Evolutionary conservation across 2,888 invertebrate species (phyloP).

Genomic region (Sarcophaga rosellei): DNA sequence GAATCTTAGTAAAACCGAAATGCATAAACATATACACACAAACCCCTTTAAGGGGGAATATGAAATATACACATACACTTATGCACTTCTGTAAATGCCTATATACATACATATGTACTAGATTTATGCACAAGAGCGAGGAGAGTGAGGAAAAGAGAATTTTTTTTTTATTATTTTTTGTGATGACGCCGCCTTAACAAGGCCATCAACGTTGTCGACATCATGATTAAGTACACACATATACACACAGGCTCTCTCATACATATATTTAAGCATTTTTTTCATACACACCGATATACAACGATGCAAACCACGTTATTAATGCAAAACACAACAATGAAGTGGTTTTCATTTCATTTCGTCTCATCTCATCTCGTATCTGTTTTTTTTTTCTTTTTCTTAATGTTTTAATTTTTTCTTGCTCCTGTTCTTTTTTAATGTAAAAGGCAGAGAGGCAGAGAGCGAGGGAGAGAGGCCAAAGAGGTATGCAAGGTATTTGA

Average conservation of each 20-base stretch:
- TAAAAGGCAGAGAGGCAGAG: no score
- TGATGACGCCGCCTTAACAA: slow-evolving; percentile 45
- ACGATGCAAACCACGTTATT: slow-evolving; percentile 39
- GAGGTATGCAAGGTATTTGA: slow-evolving; percentile 11
- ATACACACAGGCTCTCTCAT: not conserved
- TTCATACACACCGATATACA: no score
- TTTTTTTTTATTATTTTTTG: slow-evolving; percentile 1
- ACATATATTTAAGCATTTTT: no score
- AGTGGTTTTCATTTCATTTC: slow-evolving; percentile 45
- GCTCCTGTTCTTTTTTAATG: no score
- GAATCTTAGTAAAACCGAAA: not conserved
- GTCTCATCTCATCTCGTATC: not conserved
- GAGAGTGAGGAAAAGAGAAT: slow-evolving; percentile 3
- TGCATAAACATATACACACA: not conserved
- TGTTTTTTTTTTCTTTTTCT: not conserved
- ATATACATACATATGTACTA: slow-evolving; percentile 14
- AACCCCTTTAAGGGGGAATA: no score
- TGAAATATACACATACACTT: not conserved
- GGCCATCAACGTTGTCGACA: slow-evolving; percentile 34
- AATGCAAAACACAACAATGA: slow-evolving; percentile 57
- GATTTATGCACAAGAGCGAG: slow-evolving; percentile 21
- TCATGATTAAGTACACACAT: slow-evolving; percentile 35
- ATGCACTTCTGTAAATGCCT: not conserved
- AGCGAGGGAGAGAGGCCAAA: not conserved
- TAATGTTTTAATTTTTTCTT: not conserved